Evolutionary conservation across 2,113 vertebrate genomes (phyloP).

Genomic region (Coracopsis vasa): DNA sequence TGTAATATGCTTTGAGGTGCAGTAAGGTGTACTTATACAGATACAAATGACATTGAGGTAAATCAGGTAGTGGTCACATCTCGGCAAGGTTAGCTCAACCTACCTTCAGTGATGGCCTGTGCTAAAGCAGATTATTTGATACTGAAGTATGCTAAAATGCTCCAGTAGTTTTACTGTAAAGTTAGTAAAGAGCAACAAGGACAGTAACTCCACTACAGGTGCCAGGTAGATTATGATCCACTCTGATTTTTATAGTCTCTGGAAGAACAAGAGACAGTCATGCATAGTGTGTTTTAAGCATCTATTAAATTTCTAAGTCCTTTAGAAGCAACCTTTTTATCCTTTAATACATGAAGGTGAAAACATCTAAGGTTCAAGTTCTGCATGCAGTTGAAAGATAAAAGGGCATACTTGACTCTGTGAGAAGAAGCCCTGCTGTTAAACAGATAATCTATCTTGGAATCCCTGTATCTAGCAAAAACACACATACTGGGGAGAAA

Average conservation of each 20-base stretch:
- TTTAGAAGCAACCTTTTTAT: not conserved
- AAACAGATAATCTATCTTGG: not conserved
- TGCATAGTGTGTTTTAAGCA: not conserved
- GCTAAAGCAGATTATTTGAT: not conserved
- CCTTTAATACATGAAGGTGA: not conserved
- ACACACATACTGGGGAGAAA: not conserved
- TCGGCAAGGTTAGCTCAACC: not conserved
- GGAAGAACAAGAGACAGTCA: not conserved
- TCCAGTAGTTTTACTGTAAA: not conserved
- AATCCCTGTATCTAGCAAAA: not conserved
- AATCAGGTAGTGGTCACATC: not conserved
- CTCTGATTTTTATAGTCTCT: not conserved
- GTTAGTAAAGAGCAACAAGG: not conserved
- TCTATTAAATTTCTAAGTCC: not conserved
- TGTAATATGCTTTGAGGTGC: not conserved
- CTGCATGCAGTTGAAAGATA: not conserved
- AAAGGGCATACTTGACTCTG: not conserved
- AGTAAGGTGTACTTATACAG: no score
- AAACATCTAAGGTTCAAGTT: not conserved
- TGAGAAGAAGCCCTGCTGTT: not conserved
- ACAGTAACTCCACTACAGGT: not conserved
- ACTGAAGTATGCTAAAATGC: not conserved
- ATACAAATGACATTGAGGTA: not conserved
- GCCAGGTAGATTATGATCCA: not conserved
- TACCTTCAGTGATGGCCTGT: rapidly evolving